Conservation (phyloP, 2,888 invertebrate species). For the Digitonthophagus gazella region DNA sequence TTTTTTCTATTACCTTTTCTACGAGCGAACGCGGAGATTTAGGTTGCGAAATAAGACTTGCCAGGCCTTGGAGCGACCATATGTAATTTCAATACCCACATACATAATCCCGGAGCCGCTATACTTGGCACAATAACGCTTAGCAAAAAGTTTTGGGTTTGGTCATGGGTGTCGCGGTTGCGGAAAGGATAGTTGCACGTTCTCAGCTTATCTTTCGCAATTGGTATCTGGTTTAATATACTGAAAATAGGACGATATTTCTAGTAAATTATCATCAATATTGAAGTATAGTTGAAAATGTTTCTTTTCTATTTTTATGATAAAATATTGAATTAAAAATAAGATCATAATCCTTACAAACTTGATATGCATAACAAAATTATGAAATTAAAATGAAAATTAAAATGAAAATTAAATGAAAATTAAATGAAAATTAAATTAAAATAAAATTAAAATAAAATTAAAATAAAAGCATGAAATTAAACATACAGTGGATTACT, state of each 20-base stretch:
- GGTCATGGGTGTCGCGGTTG: background rate
- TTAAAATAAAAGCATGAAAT: no score
- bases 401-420: no score
- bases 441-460: no score
- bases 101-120: background rate
- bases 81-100: constrained; percentile 20
- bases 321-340: no score
- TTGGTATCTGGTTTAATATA: background rate
- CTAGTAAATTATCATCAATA: background rate
- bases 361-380: no score
- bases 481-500: no score
- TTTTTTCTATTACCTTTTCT: background rate
- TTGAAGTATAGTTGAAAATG: background rate
- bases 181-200: background rate
- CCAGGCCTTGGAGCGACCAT: constrained; percentile 26
- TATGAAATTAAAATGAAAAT: no score
- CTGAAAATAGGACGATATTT: background rate
- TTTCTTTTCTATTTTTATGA: background rate
- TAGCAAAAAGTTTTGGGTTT: background rate
- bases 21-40: background rate
- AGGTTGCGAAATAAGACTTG: constrained; percentile 32
- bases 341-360: no score
- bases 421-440: no score
- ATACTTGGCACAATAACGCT: constrained; percentile 11
- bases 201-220: background rate